Conservation (phyloP, 2,113 vertebrate genomes). For the Phrynosoma platyrhinos region DNA sequence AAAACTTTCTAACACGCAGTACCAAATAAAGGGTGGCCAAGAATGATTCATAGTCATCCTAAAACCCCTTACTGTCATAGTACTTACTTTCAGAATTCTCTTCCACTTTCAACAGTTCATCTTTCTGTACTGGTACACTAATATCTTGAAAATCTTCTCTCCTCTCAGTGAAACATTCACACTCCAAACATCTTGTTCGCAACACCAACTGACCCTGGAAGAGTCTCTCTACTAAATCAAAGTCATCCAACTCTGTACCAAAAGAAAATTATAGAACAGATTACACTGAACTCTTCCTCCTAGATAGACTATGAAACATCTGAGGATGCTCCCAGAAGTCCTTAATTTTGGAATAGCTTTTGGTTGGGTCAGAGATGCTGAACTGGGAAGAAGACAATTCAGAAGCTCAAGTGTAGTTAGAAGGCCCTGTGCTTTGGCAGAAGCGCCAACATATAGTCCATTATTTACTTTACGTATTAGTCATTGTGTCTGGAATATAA, state of each 20-base stretch:
- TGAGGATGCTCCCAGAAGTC: not conserved
- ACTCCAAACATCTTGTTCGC: slow-evolving; percentile 95
- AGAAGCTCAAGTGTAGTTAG: not conserved
- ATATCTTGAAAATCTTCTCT: slow-evolving; percentile 98
- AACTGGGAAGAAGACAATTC: not conserved
- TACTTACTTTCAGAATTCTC: slow-evolving; percentile 87
- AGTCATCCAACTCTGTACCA: slow-evolving; percentile 78
- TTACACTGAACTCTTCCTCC: not conserved
- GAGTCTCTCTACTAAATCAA: slow-evolving; percentile 91
- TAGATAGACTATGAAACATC: not conserved
- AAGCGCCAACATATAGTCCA: not conserved
- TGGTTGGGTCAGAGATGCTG: not conserved
- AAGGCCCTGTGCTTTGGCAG: not conserved
- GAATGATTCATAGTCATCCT: not conserved
- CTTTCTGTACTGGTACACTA: slow-evolving; percentile 95
- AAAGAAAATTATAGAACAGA: slow-evolving; percentile 20
- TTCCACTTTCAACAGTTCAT: slow-evolving; percentile 84
- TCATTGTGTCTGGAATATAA: too few relatives aligned
- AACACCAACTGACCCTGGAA: slow-evolving; percentile 96
- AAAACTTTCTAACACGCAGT: too few relatives aligned
- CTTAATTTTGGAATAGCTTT: not conserved
- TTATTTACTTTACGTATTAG: not conserved
- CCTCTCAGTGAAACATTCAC: slow-evolving; percentile 94
- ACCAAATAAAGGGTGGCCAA: not conserved
- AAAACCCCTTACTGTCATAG: rapidly evolving